A percentile compares a stretch with the other conserved stretches of the same genome.
Conservation (phyloP, 2,797 vertebrate genomes). For the Ceryle rudis region DNA sequence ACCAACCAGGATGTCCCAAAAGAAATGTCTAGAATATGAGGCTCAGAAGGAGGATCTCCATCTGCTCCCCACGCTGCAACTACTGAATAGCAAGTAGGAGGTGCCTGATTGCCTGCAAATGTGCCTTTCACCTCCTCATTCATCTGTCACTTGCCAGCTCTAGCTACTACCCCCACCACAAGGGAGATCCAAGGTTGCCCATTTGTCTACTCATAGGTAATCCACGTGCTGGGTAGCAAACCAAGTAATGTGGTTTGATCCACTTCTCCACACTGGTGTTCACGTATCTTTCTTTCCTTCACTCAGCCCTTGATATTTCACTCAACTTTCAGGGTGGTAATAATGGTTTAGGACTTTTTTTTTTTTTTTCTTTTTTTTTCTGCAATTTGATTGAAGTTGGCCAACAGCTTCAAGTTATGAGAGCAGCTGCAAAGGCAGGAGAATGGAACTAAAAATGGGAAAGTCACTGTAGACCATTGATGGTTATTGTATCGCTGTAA, state of each 20-base stretch:
- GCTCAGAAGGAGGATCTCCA: neutral
- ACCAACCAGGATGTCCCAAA: neutral
- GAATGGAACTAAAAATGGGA: neutral
- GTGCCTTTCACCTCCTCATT: neutral
- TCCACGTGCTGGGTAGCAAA: neutral
- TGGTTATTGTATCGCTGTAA: neutral
- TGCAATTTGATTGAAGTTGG: neutral
- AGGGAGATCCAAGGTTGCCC: neutral
- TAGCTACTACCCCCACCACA: neutral
- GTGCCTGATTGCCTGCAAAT: neutral
- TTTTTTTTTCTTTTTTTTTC: neutral
- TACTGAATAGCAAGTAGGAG: neutral
- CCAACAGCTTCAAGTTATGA: neutral
- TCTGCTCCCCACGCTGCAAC: neutral
- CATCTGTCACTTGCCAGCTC: neutral
- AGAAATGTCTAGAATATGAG: accelerated
- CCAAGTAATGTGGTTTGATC: neutral
- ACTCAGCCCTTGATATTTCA: neutral
- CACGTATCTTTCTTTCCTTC: neutral
- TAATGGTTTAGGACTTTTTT: neutral
- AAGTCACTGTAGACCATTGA: accelerated
- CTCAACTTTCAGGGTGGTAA: neutral
- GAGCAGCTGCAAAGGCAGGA: neutral
- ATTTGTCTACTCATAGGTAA: neutral
- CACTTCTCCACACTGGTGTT: neutral